Evolutionary conservation across 2,888 invertebrate species (phyloP).

Genomic region (Conus canariensis): DNA sequence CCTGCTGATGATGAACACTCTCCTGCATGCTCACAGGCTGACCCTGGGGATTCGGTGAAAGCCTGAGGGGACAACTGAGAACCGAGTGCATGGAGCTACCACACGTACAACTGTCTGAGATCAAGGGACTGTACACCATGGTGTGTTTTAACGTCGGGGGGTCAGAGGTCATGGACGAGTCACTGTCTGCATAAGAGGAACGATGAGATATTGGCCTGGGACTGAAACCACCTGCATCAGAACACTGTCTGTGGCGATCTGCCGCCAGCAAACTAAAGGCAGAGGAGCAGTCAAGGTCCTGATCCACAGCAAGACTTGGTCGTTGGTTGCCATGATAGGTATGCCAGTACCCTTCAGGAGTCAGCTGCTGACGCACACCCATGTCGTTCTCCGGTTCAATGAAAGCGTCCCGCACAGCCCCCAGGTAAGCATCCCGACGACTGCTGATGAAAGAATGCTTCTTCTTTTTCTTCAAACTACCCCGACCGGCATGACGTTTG

Average conservation of each 20-base stretch:
- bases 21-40: neutral
- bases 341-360: constrained; percentile 81
- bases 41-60: neutral
- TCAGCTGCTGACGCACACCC: constrained; percentile 60
- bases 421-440: constrained; percentile 75
- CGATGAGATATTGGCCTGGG: constrained; percentile 61
- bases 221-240: constrained; percentile 11
- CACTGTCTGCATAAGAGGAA: constrained; percentile 64
- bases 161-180: constrained; percentile 60
- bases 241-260: neutral
- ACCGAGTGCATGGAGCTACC: neutral
- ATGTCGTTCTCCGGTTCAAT: constrained; percentile 72
- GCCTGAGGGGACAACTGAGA: neutral
- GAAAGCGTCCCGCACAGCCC: constrained; percentile 75
- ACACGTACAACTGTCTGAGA: neutral
- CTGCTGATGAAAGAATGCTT: constrained; percentile 69
- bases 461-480: neutral
- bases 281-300: neutral
- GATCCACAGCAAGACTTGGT: constrained; percentile 70
- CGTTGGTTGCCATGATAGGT: constrained; percentile 89
- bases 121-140: neutral
- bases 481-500: constrained; percentile 11
- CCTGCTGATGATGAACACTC: neutral
- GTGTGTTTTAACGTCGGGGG: constrained; percentile 49
- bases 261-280: neutral